Conservation (phyloP, 2,113 vertebrate genomes). For the Porphyrio hochstetteri region DNA sequence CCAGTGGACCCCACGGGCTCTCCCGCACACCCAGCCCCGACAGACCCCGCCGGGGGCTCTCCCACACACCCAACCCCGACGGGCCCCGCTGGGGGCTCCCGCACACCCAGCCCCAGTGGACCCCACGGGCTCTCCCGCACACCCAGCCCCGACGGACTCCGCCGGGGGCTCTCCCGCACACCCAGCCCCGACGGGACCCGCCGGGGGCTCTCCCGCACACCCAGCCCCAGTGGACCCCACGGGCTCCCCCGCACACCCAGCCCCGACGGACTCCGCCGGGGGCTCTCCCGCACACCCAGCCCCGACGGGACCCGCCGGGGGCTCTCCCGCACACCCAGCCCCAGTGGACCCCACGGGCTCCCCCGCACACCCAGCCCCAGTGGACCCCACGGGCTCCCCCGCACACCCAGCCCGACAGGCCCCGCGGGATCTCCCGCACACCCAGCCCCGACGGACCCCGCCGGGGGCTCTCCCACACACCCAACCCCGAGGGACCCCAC, state of each 20-base stretch:
- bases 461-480: constrained; percentile 3
- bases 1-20: too few species aligned
- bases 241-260: background rate
- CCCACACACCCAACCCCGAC: constrained; percentile 2
- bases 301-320: too few species aligned
- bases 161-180: constrained; percentile 14
- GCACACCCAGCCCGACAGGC: background rate
- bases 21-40: background rate
- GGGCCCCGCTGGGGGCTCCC: background rate
- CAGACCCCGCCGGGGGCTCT: background rate
- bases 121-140: constrained; percentile 6
- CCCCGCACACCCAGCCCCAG: background rate
- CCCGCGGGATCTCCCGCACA: constrained; percentile 8
- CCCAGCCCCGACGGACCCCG: too few species aligned
- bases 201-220: constrained; percentile 4
- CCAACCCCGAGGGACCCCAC: too few species aligned
- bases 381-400: background rate
- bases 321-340: background rate
- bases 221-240: too few species aligned
- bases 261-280: too few species aligned
- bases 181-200: too few species aligned
- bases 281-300: background rate
- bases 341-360: too few species aligned
- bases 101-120: background rate
- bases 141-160: too few species aligned